A percentile compares a stretch with the other conserved stretches of the same genome.
phyloP scores from a whole-genome alignment of 1,140 invertebrate species.

The Oreohelix idahoensis region DNA sequence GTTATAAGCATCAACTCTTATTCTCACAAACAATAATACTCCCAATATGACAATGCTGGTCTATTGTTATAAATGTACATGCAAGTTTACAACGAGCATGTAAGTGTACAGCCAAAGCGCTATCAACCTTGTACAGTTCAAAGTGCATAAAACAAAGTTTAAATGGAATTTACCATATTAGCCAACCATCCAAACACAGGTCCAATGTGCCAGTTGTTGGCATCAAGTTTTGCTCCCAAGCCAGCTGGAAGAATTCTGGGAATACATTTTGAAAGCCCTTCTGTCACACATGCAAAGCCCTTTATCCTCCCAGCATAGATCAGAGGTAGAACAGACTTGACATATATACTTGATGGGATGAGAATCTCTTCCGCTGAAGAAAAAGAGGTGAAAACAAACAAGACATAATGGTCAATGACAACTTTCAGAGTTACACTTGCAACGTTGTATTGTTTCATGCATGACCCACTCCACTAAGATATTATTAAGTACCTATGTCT shows the following conservation, averaged over 20 bases:
- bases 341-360: slow-evolving; percentile 93
- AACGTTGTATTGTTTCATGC: too few relatives aligned
- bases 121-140: too few relatives aligned
- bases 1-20: too few relatives aligned
- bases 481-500: too few relatives aligned
- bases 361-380: slow-evolving; percentile 86
- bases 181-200: slow-evolving; percentile 70
- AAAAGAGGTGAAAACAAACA: slow-evolving; percentile 3
- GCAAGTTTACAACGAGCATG: too few relatives aligned
- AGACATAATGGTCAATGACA: neutral
- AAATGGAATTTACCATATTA: slow-evolving; percentile 53
- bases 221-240: slow-evolving; percentile 62
- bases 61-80: too few relatives aligned
- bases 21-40: too few relatives aligned
- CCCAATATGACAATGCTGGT: too few relatives aligned
- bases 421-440: too few relatives aligned
- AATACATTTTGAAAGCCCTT: slow-evolving; percentile 93
- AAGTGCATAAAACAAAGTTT: too few relatives aligned
- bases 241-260: slow-evolving; percentile 77
- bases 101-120: too few relatives aligned
- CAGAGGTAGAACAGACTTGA: slow-evolving; percentile 82
- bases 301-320: slow-evolving; percentile 84
- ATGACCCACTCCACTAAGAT: too few relatives aligned
- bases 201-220: slow-evolving; percentile 66
- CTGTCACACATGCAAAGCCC: slow-evolving; percentile 94